Evolutionary conservation across 1,140 invertebrate species (phyloP), one percentile per base, ranked within the genome.

Genomic region (Cyclina sinensis): DNA sequence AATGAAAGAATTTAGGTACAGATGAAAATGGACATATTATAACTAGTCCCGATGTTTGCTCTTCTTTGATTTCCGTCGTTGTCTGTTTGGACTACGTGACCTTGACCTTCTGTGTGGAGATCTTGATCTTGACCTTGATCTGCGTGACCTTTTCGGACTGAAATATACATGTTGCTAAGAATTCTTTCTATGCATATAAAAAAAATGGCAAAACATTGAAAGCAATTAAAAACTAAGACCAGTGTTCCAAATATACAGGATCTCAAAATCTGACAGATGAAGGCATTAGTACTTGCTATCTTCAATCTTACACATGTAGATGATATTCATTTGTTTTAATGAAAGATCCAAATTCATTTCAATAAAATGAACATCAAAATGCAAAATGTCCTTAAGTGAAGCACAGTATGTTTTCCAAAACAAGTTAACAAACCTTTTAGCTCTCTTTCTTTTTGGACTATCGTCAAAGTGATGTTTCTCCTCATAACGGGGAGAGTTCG

Each of bases 11-110:
- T 14, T 43, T 14, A 7, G 21, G 51, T 57, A n/a, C 7, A 11
- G 5, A 57, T 65, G 30, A 30, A n/a, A 30, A 65, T 35, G 62
- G 30, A 21, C 30, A 12, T 4, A 30, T 30, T 30, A 30, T 5
- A 70, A 51, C 81, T 74, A 92, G 27, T 92, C 92, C 89, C 93
- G 84, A 85, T 94, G 92, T 85, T 94, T 94, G 79, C 87, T 93
- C 59, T 93, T 92, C 90, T 94, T 94, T 85, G 93, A 93, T 90
- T 94, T 94, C 62, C 92, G 90, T 48, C 91, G 87, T 73, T 93
- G 92, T 85, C 91, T 88, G 43, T 88, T 83, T 46, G 93, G 92
- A 88, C 92, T 93, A 51, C 92, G 65, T 85, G 91, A 92, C 85
- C 90, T 70, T 86, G 82, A 89, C 57, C 89, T 90, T 48, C 79